A percentile compares a stretch with the other conserved stretches of the same genome.
These are phyloP conservation scores for Eptesicus fuscus DNA, from an alignment of 2,113 vertebrate genomes.

Conservation along the genomic window DNA sequence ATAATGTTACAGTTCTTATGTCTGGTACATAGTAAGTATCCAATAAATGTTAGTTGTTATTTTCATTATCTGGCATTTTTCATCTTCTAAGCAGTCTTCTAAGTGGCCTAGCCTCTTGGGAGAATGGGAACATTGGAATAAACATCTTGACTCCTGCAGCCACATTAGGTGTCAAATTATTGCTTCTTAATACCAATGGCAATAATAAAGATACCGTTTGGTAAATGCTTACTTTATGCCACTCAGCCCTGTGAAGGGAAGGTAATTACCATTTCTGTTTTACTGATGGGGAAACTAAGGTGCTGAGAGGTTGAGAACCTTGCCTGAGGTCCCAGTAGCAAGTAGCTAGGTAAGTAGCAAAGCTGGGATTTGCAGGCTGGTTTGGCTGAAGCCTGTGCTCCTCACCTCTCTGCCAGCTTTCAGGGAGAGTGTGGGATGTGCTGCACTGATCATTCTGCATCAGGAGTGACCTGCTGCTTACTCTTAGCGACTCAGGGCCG, in stretches of 20 bases:
- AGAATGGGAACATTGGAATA: neutral
- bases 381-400: neutral
- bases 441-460: neutral
- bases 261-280: constrained; percentile 1
- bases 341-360: neutral
- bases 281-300: constrained; percentile 6
- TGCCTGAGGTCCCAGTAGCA: neutral
- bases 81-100: neutral
- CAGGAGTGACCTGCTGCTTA: neutral
- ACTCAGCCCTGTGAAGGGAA: neutral
- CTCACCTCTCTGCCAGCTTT: neutral
- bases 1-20: neutral
- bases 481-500: neutral
- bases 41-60: neutral
- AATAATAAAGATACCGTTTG: neutral
- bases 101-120: neutral
- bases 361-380: neutral
- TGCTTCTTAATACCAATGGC: neutral
- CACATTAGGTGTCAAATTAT: neutral
- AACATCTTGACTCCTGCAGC: neutral
- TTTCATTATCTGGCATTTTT: neutral
- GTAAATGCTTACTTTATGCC: neutral
- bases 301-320: neutral
- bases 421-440: neutral
- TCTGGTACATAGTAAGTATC: neutral